Evolutionary conservation across 2,113 vertebrate genomes (phyloP), one percentile per base, ranked within the genome.

Genomic region (Poeciliopsis turrubarensis): DNA sequence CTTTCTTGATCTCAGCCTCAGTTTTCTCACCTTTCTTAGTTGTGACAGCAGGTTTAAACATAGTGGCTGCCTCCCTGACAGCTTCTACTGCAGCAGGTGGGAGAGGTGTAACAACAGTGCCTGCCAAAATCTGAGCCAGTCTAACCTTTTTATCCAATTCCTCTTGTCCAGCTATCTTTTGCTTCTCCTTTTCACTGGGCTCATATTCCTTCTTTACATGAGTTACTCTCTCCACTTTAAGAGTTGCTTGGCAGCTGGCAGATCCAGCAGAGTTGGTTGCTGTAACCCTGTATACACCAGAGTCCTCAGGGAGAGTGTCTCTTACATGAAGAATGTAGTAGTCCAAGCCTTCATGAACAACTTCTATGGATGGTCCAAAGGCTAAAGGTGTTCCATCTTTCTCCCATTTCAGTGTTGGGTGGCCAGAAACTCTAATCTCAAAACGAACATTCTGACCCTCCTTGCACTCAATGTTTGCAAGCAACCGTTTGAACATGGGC

Each of bases 401-500:
- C 89, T 99, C 98, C 98, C 98, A 99, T 87, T 96, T 97, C 72
- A 99, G 57, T 0, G 88, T 88, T 61, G 98, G 98, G 79, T 95
- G 95, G 29, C 97, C 98, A 65, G 97, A 98, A 25, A 99, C 97
- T 82, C 98, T 95, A 61, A 99, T 97, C 90, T 99, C 98, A 95
- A 98, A 99, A 84, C 97, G 96, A 70, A 95, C 88, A 17, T 92
- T 96, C 73, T 99, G 97, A 73, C 98, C 96, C 94, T 99, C 98
- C 74, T 92, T 96, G 86, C 98, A 99, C 84, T 98, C 98, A 19
- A 96, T 92, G 31, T 99, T 99, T 84, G 98, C 97, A 54, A 99
- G 94, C 34, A 99, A 89, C n/a, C 98, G 96, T 92, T 99, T 99
- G 90, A 99, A 99, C 98, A 99, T 99, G 67, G 98, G 98, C 86